Conservation (phyloP, 1,140 invertebrate genomes). For the Danaus melanippus region DNA sequence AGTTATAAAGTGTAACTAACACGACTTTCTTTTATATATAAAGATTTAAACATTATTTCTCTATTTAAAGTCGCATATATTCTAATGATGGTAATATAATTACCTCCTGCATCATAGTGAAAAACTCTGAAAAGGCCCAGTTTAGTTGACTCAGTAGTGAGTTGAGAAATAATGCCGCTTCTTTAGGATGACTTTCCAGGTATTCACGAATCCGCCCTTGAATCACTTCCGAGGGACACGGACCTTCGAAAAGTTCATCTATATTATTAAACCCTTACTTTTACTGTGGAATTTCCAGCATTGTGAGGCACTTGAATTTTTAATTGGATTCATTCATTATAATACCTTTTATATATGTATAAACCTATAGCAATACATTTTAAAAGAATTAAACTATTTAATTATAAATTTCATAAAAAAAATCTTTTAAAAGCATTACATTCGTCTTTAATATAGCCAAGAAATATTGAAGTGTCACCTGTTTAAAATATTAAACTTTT, state of each 20-base stretch:
- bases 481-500: no score
- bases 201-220: slow-evolving; percentile 50
- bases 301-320: no score
- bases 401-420: slow-evolving; percentile 2
- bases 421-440: not conserved
- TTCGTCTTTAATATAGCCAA: no score
- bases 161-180: slow-evolving; percentile 78
- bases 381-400: not conserved
- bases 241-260: slow-evolving; percentile 27
- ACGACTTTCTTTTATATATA: not conserved
- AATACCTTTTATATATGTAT: no score
- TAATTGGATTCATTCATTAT: no score
- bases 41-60: slow-evolving; percentile 5
- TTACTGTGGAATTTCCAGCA: no score
- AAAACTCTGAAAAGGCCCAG: slow-evolving; percentile 92
- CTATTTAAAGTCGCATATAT: not conserved
- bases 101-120: slow-evolving; percentile 89
- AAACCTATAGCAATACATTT: no score
- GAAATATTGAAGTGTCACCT: no score
- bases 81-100: not conserved
- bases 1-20: no score
- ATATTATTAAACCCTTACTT: no score
- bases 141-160: slow-evolving; percentile 88
- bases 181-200: slow-evolving; percentile 37
- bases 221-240: slow-evolving; percentile 59